Base-by-base conservation (phyloP, 2,888 invertebrate genomes). In the Seira ritae region DNA sequence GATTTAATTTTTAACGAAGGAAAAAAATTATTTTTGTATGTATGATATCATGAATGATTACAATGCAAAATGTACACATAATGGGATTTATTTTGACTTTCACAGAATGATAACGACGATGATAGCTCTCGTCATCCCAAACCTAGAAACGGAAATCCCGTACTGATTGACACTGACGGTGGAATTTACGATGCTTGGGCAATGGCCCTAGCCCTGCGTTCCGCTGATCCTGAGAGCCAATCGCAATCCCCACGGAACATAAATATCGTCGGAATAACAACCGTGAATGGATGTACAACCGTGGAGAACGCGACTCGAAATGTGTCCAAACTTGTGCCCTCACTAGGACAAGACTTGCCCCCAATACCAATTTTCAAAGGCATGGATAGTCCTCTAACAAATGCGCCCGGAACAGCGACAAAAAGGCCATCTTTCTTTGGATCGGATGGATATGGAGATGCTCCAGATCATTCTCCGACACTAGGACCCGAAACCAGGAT, bases 261-360 rank as follows among this genome's bases (percentile, higher is more conserved):
- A 15, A 90, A 93, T 88, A 90, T 96, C 50, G 90, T 95, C 69
- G 96, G 93, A 0, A 92, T 96, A 0, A 95, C 96, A 0, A 95
- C 95, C 73, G 94, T 93, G 0, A 92, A 93, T 88, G 96, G 96
- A 0, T 96, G 96, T 89, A 94, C 95, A 0, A 91, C 90, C 0
- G 91, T 95, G 72, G 93, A 94, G 12, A 93, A 95, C 89, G 95
- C 94, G 0, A 92, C 92, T 31, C 91, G 91, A 19, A 96, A 96
- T 90, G 94, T 95, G 31, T 92, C 94, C 66, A 92, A 94, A 87
- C 62, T 82, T 0, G 17, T 82, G 1, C 19, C 62, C 23, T 42
- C 71, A 12, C 17, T 31, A 19, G 85, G 84, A 22, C 71, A 19
- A 10, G 15, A n/a, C 15, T 22, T 55, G 0, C 6, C 15, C 3